phyloP scores from a whole-genome alignment of 2,113 vertebrate species.

The Mystacornis crossleyi region DNA sequence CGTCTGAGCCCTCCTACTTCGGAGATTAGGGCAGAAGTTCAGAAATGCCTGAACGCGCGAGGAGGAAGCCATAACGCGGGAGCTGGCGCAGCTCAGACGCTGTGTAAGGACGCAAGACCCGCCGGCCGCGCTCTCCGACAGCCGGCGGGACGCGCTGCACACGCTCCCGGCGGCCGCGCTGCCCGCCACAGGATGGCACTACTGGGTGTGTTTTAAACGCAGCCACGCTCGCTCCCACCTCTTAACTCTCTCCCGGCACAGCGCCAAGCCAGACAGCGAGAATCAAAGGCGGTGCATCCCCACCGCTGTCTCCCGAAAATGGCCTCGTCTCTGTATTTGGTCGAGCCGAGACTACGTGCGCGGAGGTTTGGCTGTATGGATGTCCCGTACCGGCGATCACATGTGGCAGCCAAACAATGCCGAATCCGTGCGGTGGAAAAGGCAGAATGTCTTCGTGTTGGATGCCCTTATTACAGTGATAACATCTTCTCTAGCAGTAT shows the following conservation, averaged over 20 bases:
- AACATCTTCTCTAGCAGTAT: background rate
- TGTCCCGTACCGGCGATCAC: rapidly evolving
- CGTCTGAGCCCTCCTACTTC: rapidly evolving
- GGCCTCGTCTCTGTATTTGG: too few relatives aligned
- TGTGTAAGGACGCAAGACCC: background rate
- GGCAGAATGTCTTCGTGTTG: background rate
- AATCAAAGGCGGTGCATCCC: background rate
- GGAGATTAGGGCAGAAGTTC: background rate
- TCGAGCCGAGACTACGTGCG: rapidly evolving
- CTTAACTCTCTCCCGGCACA: background rate
- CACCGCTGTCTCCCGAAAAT: background rate
- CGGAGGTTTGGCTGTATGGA: background rate
- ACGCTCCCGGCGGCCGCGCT: background rate
- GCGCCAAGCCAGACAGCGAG: rapidly evolving
- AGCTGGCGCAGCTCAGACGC: background rate
- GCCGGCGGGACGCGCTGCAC: rapidly evolving
- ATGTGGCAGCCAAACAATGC: rapidly evolving
- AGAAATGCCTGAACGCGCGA: rapidly evolving
- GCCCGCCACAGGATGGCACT: slow-evolving; percentile 74
- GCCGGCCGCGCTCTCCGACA: background rate
- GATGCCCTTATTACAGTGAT: background rate
- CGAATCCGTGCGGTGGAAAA: background rate
- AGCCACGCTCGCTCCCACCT: background rate
- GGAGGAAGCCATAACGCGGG: background rate
- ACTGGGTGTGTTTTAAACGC: slow-evolving; percentile 8